Base-by-base conservation (phyloP, 1,140 invertebrate species). In the Hyles vespertilio region DNA sequence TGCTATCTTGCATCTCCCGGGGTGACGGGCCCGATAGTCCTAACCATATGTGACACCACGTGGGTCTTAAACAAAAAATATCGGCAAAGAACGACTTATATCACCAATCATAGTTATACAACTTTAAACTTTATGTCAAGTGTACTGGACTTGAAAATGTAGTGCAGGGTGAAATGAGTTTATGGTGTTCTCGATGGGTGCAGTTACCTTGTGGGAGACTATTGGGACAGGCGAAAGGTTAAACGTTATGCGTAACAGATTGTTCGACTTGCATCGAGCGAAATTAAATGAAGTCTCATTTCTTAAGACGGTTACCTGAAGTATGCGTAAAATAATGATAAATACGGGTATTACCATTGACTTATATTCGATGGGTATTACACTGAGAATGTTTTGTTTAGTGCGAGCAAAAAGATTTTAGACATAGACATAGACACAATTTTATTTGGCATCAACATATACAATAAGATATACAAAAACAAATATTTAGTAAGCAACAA, bases 171-270 rank as follows among this genome's bases (percentile, higher is more conserved):
- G 53, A 43, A 9, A 32, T 12, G 0, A n/a, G 6, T 32, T 43
- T 9, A 32, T 46, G 10, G n/a, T 40, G 3, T 61, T 10, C 10
- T 60, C 4, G 5, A 33, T 32, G 12, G 46, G 63, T 40, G 32
- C 22, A 58, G 36, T 75, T 72, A 85, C 82, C 79, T 85, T 83
- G 82, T 82, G 82, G 82, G 82, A 83, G 82, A 82, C 72, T 73
- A 58, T 67, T 72, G 75, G 70, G 72, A 78, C 71, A 81, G 65
- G 70, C 76, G 61, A 83, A 81, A 83, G 79, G 76, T 83, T 81
- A 75, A 69, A 74, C 63, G 63, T 79, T 76, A 81, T 83, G 77
- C 70, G 67, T 69, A 76, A 71, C 80, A 83, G 60, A 80, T 84
- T 81, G 78, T 73, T 72, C 58, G 67, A 69, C 59, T 36, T 70